Base-by-base conservation (phyloP, 2,888 invertebrate species). In the Lysandra coridon region DNA sequence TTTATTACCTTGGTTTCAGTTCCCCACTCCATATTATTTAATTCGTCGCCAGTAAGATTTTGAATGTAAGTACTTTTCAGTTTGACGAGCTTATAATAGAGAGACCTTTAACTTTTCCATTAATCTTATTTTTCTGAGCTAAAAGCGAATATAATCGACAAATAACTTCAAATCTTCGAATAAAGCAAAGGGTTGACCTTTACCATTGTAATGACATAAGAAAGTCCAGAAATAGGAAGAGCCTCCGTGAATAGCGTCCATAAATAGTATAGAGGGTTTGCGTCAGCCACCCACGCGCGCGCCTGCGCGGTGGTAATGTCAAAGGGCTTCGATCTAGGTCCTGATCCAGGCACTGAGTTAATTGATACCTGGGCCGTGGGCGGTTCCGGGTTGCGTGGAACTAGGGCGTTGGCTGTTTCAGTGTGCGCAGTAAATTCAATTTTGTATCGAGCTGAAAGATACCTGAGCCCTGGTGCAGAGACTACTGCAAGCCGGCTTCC, bases 261-360 rank as follows among this genome's bases (percentile, higher is more conserved):
- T 79, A 75, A 79, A 78, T 78, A 78, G 53, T 53, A n/a, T 69
- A 69, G 30, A 60, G 44, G 60, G 44, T 86, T 84, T 92, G 90
- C 93, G 93, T 92, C 93, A 93, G 90, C 88, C 84, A 84, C 90
- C 89, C 88, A 90, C 89, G 86, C 86, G 81, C 89, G 91, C 89
- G 91, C 92, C 89, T 90, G 92, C 93, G 92, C 88, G 84, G 87
- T 87, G 82, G 84, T 81, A 93, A 93, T 93, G 93, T 91, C 93
- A 93, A 90, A 92, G 93, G 92, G 88, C 86, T 88, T 89, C 87
- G 86, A 87, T 87, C 90, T 91, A 90, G 90, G 87, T 80, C 80
- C 81, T 84, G 83, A 82, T 69, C 69, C 33, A 33, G 69, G 69
- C 69, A 14, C 14, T 5, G 44, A 33, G 49, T 4, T 76, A 53